Base-by-base conservation (phyloP, 2,113 vertebrate species). In the Felis chaus region DNA sequence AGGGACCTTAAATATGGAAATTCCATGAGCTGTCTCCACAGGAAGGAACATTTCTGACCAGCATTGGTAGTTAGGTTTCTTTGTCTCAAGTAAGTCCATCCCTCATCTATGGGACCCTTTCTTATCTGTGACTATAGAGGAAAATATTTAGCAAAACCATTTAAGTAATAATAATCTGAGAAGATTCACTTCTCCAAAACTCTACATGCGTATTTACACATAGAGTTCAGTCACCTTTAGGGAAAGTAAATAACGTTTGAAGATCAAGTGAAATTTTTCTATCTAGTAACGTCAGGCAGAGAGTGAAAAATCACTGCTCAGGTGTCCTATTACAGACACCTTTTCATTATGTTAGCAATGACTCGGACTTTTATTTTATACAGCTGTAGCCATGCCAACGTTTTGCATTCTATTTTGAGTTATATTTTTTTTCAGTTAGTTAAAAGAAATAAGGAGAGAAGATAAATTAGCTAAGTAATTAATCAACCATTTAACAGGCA, bases 231-330 rank as follows among this genome's bases (percentile, higher is more conserved):
- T 18, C 69, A 84, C 68, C 53, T 96, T 86, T 76, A 25, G 39
- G 73, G 55, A 88, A 41, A 88, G 39, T 84, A 97, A 93, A 79
- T 78, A 66, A 48, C 74, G 31, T 19, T 48, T 84, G 86, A 87
- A 68, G 39, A 25, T 76, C 69, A 74, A 84, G 69, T 25, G 31
- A 68, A 91, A 74, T 25, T 74, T 94, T 93, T 89, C 83, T 91
- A 31, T 82, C 21, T 48, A 55, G 57, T 78, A 74, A 89, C 39
- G 29, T 76, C 27, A 74, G n/a, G 8, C 21, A 84, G 50, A 90
- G 39, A 90, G 63, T 74, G 25, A 95, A 93, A 84, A 89, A 25
- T 81, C 48, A 89, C n/a, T 69, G 39, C 36, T 80, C 33, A 81
- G 78, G 53, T 63, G 18, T 69, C 69, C 23, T 95, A 91, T 68